Conservation (phyloP, 1,140 invertebrate species). For the Drosophila novamexicana region DNA sequence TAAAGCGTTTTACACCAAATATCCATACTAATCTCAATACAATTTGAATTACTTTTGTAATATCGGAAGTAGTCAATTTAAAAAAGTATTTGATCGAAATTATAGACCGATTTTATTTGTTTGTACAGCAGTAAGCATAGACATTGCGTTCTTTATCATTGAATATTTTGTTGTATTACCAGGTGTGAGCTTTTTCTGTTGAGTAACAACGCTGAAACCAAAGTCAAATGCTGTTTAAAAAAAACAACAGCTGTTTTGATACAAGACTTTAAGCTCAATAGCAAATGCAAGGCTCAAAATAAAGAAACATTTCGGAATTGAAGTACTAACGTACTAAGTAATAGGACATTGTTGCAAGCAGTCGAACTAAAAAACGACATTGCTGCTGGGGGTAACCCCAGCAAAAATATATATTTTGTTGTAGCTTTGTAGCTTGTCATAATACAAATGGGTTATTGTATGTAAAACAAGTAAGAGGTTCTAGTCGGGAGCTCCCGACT, state of each 20-base stretch:
- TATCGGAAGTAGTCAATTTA: not conserved
- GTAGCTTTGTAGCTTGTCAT: too few relatives aligned
- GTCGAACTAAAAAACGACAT: too few relatives aligned
- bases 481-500: too few relatives aligned
- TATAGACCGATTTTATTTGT: not conserved
- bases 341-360: too few relatives aligned
- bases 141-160: not conserved
- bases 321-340: too few relatives aligned
- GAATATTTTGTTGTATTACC: slow-evolving; percentile 12
- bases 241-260: slow-evolving; percentile 28
- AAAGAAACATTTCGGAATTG: not conserved
- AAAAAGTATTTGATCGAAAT: too few relatives aligned
- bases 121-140: not conserved
- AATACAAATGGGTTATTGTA: too few relatives aligned
- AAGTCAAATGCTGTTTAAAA: slow-evolving; percentile 21
- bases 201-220: slow-evolving; percentile 13
- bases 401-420: too few relatives aligned
- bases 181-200: slow-evolving; percentile 9
- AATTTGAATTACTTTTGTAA: not conserved
- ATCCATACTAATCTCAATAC: too few relatives aligned
- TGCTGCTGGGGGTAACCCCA: too few relatives aligned
- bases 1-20: too few relatives aligned
- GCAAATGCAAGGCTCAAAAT: not conserved
- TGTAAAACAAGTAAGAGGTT: too few relatives aligned
- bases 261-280: not conserved